Evolutionary conservation across 1,140 invertebrate species (phyloP), one percentile per base, ranked within the genome.

Genomic region (Drosophila trapezifrons): DNA sequence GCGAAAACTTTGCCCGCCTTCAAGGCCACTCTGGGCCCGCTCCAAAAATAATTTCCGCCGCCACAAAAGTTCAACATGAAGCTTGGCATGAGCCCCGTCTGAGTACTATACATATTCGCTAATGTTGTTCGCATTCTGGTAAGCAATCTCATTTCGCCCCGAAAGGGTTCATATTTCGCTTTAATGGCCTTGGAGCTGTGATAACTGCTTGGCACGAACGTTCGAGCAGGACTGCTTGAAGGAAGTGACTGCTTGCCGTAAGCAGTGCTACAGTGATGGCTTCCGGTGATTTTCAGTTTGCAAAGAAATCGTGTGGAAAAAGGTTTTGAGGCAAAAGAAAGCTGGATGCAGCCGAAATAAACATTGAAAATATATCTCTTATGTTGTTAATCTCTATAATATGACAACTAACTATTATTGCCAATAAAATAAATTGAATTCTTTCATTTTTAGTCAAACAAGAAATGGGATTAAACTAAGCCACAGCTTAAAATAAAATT

Each of bases 111-210:
- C 67, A 49, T 49, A 71, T 49, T 71, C 46, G 43, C 43, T 49
- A 56, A 70, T 70, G 51, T 40, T 56, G 20, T 20, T 70, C 37
- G 60, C 45, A 51, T 49, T 67, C 29, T 38, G 59, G 59, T 65
- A 67, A 65, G 59, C 64, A 65, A 65, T 67, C 43, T 49, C 43
- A 8, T 64, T 65, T 49, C 15, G 59, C 25, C 32, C 49, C 59
- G n/a, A 65, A 67, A 67, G 65, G 60, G 37, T 67, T 67, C 65
- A 67, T 67, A 65, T 69, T 69, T 69, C 65, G 20, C 13, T 43
- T 69, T 52, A 69, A 69, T 66, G 60, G 46, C 60, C 60, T 20
- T 52, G 38, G 46, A 52, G 60, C 37, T 4, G 37, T 9, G 60
- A 69, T 69, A 69, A 66, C 65, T 69, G 46, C 38, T 27, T 52